Percentiles rank a stretch among this genome's conserved stretches.
Evolutionary conservation across 2,888 invertebrate genomes (phyloP).

Genomic region (Agrochola circellaris): DNA sequence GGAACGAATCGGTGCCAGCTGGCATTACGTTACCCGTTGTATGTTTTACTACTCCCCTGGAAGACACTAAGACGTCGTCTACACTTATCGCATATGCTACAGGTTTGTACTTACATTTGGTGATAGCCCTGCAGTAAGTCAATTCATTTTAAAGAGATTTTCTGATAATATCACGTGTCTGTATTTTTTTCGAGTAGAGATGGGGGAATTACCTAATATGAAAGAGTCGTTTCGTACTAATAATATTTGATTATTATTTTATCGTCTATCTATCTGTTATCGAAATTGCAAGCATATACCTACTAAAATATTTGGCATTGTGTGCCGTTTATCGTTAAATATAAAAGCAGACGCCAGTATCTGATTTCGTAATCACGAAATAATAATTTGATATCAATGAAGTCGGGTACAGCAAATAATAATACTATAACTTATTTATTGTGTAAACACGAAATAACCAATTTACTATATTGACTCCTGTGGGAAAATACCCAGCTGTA

Average conservation of each 20-base stretch:
- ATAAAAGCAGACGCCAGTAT: neutral
- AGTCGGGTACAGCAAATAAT: conserved; percentile 25
- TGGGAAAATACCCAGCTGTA: conserved; percentile 59
- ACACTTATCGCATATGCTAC: conserved; percentile 84
- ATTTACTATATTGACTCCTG: conserved; percentile 49
- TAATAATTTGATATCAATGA: conserved; percentile 6
- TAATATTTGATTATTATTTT: neutral
- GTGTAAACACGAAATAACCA: conserved; percentile 52
- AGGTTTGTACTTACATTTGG: conserved; percentile 72
- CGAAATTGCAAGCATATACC: neutral
- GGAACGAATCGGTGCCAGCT: conserved; percentile 83
- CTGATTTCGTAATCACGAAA: conserved; percentile 15
- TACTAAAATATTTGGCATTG: conserved; percentile 3
- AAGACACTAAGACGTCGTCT: conserved; percentile 81
- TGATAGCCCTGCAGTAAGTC: neutral
- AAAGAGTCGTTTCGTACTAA: neutral
- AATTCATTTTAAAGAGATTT: neutral
- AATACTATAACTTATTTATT: conserved; percentile 34
- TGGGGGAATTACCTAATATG: neutral
- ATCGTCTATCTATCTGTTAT: neutral
- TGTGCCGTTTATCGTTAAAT: conserved; percentile 13
- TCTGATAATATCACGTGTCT: neutral
- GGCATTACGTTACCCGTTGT: conserved; percentile 89
- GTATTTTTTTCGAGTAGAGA: neutral
- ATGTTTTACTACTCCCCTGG: conserved; percentile 85